Base-by-base conservation (phyloP, 2,797 vertebrate genomes). In the Onychomys leucogaster region DNA sequence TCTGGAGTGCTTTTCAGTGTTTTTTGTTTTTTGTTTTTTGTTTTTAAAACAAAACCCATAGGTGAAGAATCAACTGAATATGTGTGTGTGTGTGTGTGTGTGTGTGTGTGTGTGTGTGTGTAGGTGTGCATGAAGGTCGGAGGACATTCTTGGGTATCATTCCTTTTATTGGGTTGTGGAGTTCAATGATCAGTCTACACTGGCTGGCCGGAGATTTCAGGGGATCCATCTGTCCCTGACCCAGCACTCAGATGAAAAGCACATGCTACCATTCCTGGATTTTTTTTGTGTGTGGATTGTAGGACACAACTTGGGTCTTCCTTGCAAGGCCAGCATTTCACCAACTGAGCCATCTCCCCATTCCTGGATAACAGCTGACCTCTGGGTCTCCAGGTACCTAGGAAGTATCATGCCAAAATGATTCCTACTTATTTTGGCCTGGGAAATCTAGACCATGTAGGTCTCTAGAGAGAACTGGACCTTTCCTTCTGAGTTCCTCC, bases 1-100 rank as follows among this genome's bases (percentile, higher is more conserved):
- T 11, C 75, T 86, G 14, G 29, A 94, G 55, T 90, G 84, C 25
- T 94, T 90, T 93, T n/a, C 7, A 87, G 43, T 78, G 88, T 80
- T 73, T 23, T 65, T 83, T 73, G 92, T 17, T 19, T 57, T 57
- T 57, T 59, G 23, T 59, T 59, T 17, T 19, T 57, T 57, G n/a
- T 57, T 57, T 59, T 23, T 59, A 59, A 61, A 61, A 57, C 76
- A 75, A 92, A 89, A 91, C 57, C 12, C 55, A 41, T 3, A 77
- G 89, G 34, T 57, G 93, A 52, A 91, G 34, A 95, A 94, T 52
- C 2, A 83, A n/a, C 46, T 75, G 32, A 19, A 21, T 57, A 55
- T 57, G 13, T 57, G 13, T 17, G 14, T 3, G 12, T 57, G 17
- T 57, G 55, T 55, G 55, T 14, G 55, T 57, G 55, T 57, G 55